Conservation (phyloP, 2,797 vertebrate genomes). For the Gallirallus australis region DNA sequence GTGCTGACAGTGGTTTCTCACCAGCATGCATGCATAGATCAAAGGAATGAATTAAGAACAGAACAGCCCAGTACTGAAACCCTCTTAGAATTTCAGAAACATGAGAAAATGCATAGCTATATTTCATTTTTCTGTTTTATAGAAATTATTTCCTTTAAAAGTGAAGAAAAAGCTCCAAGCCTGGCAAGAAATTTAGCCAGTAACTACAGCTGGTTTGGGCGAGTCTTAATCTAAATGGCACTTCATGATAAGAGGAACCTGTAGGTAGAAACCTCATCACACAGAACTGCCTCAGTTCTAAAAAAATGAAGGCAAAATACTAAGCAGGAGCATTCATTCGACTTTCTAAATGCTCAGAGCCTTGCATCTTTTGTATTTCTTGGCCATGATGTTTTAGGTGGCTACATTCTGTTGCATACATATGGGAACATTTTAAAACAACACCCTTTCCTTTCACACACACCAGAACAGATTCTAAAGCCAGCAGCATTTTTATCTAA, state of each 20-base stretch:
- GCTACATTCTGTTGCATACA: background rate
- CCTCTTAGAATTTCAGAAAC: background rate
- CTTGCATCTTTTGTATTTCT: background rate
- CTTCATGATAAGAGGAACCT: background rate
- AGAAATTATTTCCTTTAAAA: background rate
- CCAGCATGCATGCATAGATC: background rate
- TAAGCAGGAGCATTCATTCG: background rate
- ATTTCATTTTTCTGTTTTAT: background rate
- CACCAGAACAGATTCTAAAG: background rate
- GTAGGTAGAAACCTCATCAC: background rate
- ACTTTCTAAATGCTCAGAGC: background rate
- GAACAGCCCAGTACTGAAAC: background rate
- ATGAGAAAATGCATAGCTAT: background rate
- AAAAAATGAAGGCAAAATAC: background rate
- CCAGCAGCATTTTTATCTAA: background rate
- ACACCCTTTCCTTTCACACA: background rate
- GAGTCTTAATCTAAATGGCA: background rate
- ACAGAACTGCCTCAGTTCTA: background rate
- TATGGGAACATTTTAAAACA: background rate
- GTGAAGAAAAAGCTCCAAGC: background rate
- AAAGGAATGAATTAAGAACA: background rate
- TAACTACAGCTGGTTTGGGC: background rate
- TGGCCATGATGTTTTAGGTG: background rate
- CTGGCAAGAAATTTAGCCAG: background rate
- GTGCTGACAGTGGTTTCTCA: background rate